Conservation (phyloP, 2,113 vertebrate species). For the Oceanodroma tethys region DNA sequence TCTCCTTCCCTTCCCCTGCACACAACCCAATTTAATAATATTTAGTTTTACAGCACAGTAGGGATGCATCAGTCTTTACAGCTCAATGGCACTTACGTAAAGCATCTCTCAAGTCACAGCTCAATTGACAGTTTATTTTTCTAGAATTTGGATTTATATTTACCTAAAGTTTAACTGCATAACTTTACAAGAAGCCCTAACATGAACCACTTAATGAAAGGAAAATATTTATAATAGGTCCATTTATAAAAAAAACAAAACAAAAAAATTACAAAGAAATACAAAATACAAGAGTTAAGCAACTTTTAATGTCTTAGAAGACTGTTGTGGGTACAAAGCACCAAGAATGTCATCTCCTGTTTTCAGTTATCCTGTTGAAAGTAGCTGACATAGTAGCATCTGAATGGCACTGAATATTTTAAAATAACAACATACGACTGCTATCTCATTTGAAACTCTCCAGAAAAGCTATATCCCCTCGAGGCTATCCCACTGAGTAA, state of each 20-base stretch:
- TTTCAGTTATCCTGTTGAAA: background rate
- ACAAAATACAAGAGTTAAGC: background rate
- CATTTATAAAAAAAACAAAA: background rate
- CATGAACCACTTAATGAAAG: background rate
- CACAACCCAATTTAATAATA: constrained; percentile 23
- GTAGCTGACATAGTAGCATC: background rate
- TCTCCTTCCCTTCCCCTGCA: background rate
- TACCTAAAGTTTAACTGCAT: background rate
- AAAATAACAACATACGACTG: background rate
- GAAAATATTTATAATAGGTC: background rate
- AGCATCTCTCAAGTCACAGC: constrained; percentile 40
- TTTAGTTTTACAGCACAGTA: constrained; percentile 17
- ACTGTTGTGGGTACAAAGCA: background rate
- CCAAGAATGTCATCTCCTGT: background rate
- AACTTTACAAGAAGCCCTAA: background rate
- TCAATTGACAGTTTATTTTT: constrained; percentile 29
- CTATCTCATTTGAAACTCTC: constrained; percentile 7
- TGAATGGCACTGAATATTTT: background rate
- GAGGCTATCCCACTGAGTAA: background rate
- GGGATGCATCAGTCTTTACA: constrained; percentile 38
- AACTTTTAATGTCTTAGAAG: background rate
- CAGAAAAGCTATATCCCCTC: constrained; percentile 29
- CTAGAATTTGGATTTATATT: background rate
- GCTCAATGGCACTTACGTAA: constrained; percentile 46
- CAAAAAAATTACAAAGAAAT: background rate